Base-by-base conservation (phyloP, 2,113 vertebrate species). In the Rattus rattus region DNA sequence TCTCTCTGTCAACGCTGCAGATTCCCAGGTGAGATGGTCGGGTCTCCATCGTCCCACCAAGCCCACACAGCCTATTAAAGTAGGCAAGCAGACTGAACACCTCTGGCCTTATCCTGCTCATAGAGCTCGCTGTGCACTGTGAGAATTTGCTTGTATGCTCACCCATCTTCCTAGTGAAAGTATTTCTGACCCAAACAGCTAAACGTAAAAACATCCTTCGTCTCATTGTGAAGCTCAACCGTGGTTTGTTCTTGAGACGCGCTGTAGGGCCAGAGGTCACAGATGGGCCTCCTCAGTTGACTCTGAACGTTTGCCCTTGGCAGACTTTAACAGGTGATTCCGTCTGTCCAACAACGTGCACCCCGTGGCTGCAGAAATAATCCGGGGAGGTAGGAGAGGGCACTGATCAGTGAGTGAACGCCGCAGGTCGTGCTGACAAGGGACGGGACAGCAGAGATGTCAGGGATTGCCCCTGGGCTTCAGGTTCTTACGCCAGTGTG, bases 401-500 rank as follows among this genome's bases (percentile, higher is more conserved):
- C 80, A 69, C 0, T 22, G 70, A 47, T 2, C 14, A 36, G 56
- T 26, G 10, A 36, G n/a, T 30, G 4, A 61, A n/a, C 24, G 12
- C 5, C 0, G 3, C 43, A 0, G 16, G 80, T 22, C 0, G 4
- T 17, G 59, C 3, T 30, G 49, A 1, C 1, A 30, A 83, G 28
- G 75, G 33, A 14, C 0, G 69, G n/a, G 39, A 12, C 39, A 9
- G 7, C 5, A 26, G 20, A 14, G 11, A 92, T 3, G n/a, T 88
- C 49, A 11, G 67, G 24, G 65, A 47, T 54, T 36, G 56, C 24
- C 80, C 47, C 4, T 19, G 16, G 80, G 33, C 28, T 84, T 88
- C 43, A 59, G 17, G 17, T 77, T 59, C 90, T 87, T 39, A 61
- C 4, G 61, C 43, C 26, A 65, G 59, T 16, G 11, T 28, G 43